Percentiles rank a stretch among this genome's conserved stretches.
These are phyloP conservation scores for Pseudocheirus occidentalis DNA, from an alignment of 2,797 vertebrate genomes.

Conservation along the genomic window DNA sequence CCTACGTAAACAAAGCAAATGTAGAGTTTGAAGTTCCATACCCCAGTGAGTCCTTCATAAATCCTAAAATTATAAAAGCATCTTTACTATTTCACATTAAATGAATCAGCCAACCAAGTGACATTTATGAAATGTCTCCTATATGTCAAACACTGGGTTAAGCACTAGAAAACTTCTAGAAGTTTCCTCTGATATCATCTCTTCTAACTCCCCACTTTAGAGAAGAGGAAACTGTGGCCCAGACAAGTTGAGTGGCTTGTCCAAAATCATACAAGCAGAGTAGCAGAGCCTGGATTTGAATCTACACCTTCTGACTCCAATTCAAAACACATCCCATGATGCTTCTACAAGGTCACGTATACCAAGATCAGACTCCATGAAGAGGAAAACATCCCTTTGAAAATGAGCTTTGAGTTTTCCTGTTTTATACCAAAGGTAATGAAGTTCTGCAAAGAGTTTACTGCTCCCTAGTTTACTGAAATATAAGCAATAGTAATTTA, in stretches of 20 bases:
- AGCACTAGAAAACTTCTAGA: too few species aligned
- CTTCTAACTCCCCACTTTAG: too few species aligned
- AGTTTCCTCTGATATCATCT: too few species aligned
- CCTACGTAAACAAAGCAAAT: not conserved
- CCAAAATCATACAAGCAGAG: not conserved
- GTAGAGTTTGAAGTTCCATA: not conserved
- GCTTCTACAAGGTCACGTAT: not conserved
- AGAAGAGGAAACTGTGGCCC: too few species aligned
- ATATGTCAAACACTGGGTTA: too few species aligned
- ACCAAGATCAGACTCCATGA: not conserved
- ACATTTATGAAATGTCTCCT: too few species aligned
- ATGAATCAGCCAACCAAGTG: too few species aligned
- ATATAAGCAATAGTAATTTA: not conserved
- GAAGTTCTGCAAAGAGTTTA: not conserved
- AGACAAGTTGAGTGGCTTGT: not conserved
- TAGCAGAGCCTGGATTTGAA: not conserved
- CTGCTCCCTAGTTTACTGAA: not conserved
- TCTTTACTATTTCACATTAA: not conserved
- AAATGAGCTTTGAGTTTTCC: too few species aligned
- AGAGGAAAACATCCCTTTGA: not conserved
- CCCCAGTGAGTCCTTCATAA: not conserved
- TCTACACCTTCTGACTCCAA: not conserved
- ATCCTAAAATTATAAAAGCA: constrained; percentile 16
- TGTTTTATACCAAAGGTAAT: not conserved
- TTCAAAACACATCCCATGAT: not conserved